Base-by-base conservation (phyloP, 2,797 vertebrate genomes). In the Pseudochaenichthys georgianus region DNA sequence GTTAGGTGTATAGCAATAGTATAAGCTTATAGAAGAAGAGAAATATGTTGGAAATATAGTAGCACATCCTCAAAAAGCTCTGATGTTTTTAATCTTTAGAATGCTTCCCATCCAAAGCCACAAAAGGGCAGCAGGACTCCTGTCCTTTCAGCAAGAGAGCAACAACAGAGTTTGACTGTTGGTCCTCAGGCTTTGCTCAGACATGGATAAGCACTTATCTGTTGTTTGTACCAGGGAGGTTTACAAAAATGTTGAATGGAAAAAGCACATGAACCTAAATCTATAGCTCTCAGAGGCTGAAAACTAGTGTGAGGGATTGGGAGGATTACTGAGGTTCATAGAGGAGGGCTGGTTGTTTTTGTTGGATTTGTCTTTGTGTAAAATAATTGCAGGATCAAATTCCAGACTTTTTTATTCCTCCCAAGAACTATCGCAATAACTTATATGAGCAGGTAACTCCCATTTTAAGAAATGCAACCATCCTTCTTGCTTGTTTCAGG, bases 141-240 rank as follows among this genome's bases (percentile, higher is more conserved):
- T 64, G 71, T 78, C 54, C 57, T 31, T 19, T 64, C 54, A 61
- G 42, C 28, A 9, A 53, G 57, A 9, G 17, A 84, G 74, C 55
- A 48, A 51, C 38, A 72, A 75, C 78, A 75, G 61, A 80, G 72
- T 64, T 84, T 60, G 71, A 71, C 72, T 72, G 61, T 53, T 66
- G 66, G 82, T 78, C 71, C 73, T 72, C 62, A 1, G 78, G 58
- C 43, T 76, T 70, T 42, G 47, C 73, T 78, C 58, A 43, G 70
- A 92, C 86, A 87, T 57, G 82, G 71, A 83, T 90, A 80, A 73
- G 80, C 85, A 87, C 88, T 90, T 28, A 70, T 85, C 71, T 55
- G 63, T 71, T 53, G 80, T 78, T 75, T 63, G 63, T 53, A 53
- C 63, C 65, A 12, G 16, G 8, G 69, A 85, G 48, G 50, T 42